Evolutionary conservation across 2,888 invertebrate genomes (phyloP), one percentile per base, ranked within the genome.

Genomic region (Arge pagana): DNA sequence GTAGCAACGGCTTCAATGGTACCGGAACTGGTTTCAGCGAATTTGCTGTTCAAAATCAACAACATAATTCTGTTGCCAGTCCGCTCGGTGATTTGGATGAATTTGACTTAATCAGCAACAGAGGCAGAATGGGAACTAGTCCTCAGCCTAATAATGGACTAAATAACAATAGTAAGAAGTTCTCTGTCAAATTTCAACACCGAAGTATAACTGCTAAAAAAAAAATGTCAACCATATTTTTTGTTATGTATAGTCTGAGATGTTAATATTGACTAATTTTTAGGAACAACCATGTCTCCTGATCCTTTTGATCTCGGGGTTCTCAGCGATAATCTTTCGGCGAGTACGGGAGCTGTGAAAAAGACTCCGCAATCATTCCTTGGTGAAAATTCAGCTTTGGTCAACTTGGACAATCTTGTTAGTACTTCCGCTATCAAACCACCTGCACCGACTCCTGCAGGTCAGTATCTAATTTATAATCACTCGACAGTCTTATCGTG

Each of bases 381-480:
- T 48, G 98, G 98, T 36, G 96, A 96, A 79, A 97, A 99, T 81
- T 95, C 95, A 8, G 86, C 90, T 64, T 85, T 99, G 65, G 98
- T 99, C 58, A 98, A 99, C 83, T 84, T 99, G 77, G 98, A 99
- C 81, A 94, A 97, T 76, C 85, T 99, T 72, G 92, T 99, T 65
- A 87, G 82, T 49, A 77, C 81, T 24, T 76, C 80, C 40, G 61
- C 76, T 48, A 71, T 77, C 55, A 77, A 78, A 59, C 67, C 74
- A 50, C 60, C 74, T 16, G 62, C 73, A 16, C 76, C 77, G 48
- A 65, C 73, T 53, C 72, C 83, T 65, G 81, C 85, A 55, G 80
- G 81, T 80, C 73, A 72, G 71, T 66, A 50, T n/a, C 40, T 39
- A 23, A 52, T 3, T n/a, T 77, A 74, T 11, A 43, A 8, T 13